phyloP scores from a whole-genome alignment of 1,140 invertebrate genomes.

The Coelopa frigida region DNA sequence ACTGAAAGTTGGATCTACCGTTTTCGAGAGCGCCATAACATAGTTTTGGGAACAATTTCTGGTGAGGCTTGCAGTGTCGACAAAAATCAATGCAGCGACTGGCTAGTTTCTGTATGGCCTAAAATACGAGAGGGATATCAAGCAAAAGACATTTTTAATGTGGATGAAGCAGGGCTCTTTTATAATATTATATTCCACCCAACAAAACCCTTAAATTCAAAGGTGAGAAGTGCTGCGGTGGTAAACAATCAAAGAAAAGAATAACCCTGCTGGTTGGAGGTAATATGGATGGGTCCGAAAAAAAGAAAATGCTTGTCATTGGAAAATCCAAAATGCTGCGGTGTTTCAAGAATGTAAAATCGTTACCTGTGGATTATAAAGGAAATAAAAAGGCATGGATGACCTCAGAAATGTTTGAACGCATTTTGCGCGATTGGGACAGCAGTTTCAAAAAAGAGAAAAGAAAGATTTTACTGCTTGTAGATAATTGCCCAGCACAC shows the following conservation, averaged over 20 bases:
- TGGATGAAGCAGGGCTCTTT: neutral
- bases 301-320: neutral
- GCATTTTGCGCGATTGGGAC: neutral
- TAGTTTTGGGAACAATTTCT: too few species aligned
- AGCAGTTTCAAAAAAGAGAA: neutral
- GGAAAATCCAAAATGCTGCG: neutral
- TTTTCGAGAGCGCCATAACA: too few species aligned
- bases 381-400: neutral
- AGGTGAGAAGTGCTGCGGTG: neutral
- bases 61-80: neutral
- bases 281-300: neutral
- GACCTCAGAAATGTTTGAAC: neutral
- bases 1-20: too few species aligned
- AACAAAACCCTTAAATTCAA: neutral
- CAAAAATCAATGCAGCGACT: neutral
- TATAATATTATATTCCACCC: neutral
- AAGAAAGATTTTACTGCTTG: neutral
- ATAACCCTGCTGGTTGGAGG: neutral
- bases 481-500: constrained; percentile 1
- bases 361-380: neutral
- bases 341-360: neutral
- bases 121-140: neutral
- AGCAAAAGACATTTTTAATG: neutral
- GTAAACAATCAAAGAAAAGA: neutral
- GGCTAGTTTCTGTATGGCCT: neutral